Evolutionary conservation across 2,113 vertebrate species (phyloP), one percentile per base, ranked within the genome.

Genomic region (Menidia beryllina): DNA sequence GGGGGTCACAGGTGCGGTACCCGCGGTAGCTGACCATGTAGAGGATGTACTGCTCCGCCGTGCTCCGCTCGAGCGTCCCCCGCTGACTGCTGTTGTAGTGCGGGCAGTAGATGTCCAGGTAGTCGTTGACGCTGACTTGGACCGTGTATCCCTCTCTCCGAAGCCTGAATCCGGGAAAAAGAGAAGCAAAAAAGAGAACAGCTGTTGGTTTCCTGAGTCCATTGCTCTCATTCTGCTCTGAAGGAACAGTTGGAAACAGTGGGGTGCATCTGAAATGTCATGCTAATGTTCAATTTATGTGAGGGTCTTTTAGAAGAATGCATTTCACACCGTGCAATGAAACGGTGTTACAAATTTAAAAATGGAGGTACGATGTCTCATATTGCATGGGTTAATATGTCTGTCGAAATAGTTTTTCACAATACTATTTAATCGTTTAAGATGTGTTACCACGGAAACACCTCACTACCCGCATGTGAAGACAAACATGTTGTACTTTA

Each of bases 91-190:
- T 79, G 72, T 97, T 96, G 89, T 98, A 98, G 89, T 98, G 96
- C 0, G 97, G 97, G 91, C 97, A 99, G 94, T 98, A 99, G 89
- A 99, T 97, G 86, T 99, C 97, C 93, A 99, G 89, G 82, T 99
- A 99, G 84, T 99, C 97, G 4, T 98, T 98, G 75, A 98, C 96
- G 15, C 95, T 97, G 90, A 98, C 96, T 90, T 96, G 95, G 83
- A 99, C 96, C 0, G 96, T 98, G 95, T 95, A 99, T 64, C 96
- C 97, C 77, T 97, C 96, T 58, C 94, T 93, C 60, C 96, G 91
- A 48, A 98, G 87, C 75, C 97, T 98, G 73, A 3, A 21, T 27
- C 3, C 56, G 51, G 48, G 1, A 47, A 25, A 6, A 6, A 20
- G 11, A 39, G 47, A n/a, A 62, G 7, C n/a, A 30, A 70, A 11